Percentiles rank a stretch among this genome's conserved stretches.
Conservation (phyloP, 1,140 invertebrate species). For the Copidosoma floridanum region DNA sequence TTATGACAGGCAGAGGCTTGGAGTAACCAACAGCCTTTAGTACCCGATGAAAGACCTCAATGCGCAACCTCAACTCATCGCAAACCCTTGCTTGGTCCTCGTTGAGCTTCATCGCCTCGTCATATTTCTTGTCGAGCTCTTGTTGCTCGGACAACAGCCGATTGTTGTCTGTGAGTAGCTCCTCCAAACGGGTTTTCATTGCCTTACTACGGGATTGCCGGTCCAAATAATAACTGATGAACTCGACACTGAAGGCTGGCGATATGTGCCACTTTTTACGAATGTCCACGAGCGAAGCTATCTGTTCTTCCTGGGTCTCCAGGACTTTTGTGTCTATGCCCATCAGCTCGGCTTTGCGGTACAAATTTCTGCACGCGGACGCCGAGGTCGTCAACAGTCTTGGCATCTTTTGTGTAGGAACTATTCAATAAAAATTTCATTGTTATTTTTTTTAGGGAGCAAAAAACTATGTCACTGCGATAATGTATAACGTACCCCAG, state of each 20-base stretch:
- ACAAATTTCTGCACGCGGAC: conserved; percentile 78
- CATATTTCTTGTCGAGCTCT: conserved; percentile 72
- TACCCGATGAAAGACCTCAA: conserved; percentile 49
- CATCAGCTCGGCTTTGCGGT: conserved; percentile 86
- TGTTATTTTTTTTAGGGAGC: too few species aligned
- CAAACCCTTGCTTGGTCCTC: conserved; percentile 50
- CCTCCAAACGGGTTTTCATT: conserved; percentile 73
- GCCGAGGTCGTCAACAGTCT: conserved; percentile 86
- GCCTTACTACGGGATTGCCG: conserved; percentile 74
- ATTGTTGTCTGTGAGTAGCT: conserved; percentile 74
- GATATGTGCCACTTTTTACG: conserved; percentile 92
- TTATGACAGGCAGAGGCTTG: conserved; percentile 44
- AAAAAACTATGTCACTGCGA: too few species aligned
- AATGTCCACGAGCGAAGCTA: conserved; percentile 77
- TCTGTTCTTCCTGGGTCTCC: conserved; percentile 77
- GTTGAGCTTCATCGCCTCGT: conserved; percentile 63
- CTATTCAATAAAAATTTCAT: conserved; percentile 53
- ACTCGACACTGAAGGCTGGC: conserved; percentile 89
- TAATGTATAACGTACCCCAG: too few species aligned
- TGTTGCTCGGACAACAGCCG: conserved; percentile 72
- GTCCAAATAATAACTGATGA: conserved; percentile 91
- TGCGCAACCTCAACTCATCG: conserved; percentile 63
- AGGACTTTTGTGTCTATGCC: conserved; percentile 77
- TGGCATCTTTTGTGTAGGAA: conserved; percentile 92
- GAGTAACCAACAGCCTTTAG: conserved; percentile 43